Evolutionary conservation across 2,888 invertebrate genomes (phyloP).

Genomic region (Cyrtodaria siliqua): DNA sequence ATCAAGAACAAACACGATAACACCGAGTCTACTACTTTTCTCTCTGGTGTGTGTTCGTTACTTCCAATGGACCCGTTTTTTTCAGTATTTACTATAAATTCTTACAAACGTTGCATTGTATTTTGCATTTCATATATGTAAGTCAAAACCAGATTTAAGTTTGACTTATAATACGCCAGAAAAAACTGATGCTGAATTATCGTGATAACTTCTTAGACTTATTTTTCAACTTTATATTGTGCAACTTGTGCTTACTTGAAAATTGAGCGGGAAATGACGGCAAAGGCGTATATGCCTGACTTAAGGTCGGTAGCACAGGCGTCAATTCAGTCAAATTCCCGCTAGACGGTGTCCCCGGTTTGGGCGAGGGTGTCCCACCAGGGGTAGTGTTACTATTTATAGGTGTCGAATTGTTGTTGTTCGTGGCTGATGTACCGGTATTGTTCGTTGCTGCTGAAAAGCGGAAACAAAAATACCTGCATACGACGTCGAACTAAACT

Average conservation of each 20-base stretch:
- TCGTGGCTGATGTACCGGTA: slow-evolving; percentile 28
- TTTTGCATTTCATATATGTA: no score
- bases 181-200: no score
- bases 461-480: slow-evolving; percentile 40
- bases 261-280: slow-evolving; percentile 67
- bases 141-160: no score
- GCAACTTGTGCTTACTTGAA: slow-evolving; percentile 56
- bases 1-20: no score
- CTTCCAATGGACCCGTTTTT: no score
- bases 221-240: neutral
- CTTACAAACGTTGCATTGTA: neutral
- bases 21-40: no score
- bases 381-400: slow-evolving; percentile 39
- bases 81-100: no score
- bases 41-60: no score
- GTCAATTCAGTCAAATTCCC: slow-evolving; percentile 62
- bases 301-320: slow-evolving; percentile 54
- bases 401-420: slow-evolving; percentile 39
- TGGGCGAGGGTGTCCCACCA: slow-evolving; percentile 54
- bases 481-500: slow-evolving; percentile 9
- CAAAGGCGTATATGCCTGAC: slow-evolving; percentile 63
- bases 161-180: no score
- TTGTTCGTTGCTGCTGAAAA: slow-evolving; percentile 63
- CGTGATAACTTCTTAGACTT: no score
- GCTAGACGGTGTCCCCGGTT: slow-evolving; percentile 50